Evolutionary conservation across 2,888 invertebrate species (phyloP), one percentile per base, ranked within the genome.

Genomic region (Ophion ventricosus): DNA sequence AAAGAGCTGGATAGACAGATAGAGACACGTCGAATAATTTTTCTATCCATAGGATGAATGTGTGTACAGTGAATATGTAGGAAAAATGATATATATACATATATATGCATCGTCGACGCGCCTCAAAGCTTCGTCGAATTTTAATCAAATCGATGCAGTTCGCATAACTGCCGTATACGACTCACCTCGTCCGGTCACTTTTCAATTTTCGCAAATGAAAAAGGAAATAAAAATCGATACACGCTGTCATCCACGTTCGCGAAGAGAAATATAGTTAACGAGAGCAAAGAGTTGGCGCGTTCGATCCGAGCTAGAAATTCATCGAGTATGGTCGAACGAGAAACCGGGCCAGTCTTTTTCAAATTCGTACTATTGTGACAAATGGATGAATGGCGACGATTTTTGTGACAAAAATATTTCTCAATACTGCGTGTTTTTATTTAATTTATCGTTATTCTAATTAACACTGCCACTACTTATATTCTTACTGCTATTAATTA

Each of bases 91-190:
- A 70, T 49, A 14, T 10, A 20, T 17, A 40, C 29, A 40, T 23
- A 59, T 43, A 59, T 49, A 61, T 61, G 4, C 10, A 43, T 56
- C 23, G 23, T 43, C 11, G n/a, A 70, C 70, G 43, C 25, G 26
- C 23, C 20, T 56, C 26, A 23, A 80, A 23, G 67, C 35, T 67
- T 80, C 54, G 80, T 74, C 43, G 23, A 67, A 80, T 74, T 67
- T 80, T 49, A 74, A 80, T 83, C 59, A 80, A 80, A 70, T 75
- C 26, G 59, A 49, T 43, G 61, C 63, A 78, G 57, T 49, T 43
- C 49, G n/a, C 57, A 72, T 59, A 59, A 73, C 59, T 73, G 59
- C 35, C 63, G 29, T 63, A 26, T 26, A 49, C 63, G 57, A 66
- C 54, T n/a, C 64, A 35, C 67, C 20, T 64, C 59, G 56, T 57